These are phyloP conservation scores for Eclectus roratus DNA, from an alignment of 2,113 vertebrate species.

Conservation along the genomic window DNA sequence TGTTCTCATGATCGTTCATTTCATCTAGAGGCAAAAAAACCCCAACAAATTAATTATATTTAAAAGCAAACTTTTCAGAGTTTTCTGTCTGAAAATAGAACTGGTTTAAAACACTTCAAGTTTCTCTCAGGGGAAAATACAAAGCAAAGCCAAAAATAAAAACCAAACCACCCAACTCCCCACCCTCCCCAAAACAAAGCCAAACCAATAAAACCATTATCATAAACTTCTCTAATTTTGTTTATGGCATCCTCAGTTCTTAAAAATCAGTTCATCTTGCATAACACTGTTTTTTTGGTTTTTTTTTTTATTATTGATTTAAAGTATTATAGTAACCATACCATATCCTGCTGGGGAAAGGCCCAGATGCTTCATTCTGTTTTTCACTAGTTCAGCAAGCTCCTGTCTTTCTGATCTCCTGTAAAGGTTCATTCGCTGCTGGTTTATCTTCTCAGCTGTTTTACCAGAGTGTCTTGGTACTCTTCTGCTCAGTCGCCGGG, in stretches of 20 bases:
- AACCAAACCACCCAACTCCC: background rate
- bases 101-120: background rate
- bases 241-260: background rate
- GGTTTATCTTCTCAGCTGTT: constrained; percentile 82
- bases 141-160: background rate
- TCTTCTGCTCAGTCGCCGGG: constrained; percentile 86
- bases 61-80: background rate
- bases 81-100: background rate
- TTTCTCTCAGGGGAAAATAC: background rate
- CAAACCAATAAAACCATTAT: background rate
- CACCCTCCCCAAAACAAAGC: background rate
- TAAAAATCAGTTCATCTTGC: background rate
- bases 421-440: constrained; percentile 86
- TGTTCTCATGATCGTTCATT: constrained; percentile 95
- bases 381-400: constrained; percentile 91
- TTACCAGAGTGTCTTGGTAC: constrained; percentile 78
- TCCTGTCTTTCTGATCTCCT: constrained; percentile 91
- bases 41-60: background rate
- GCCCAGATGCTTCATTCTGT: constrained; percentile 93
- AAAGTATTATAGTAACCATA: constrained; percentile 50
- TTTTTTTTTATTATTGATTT: background rate
- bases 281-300: background rate
- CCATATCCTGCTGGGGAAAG: constrained; percentile 90
- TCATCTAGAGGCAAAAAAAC: constrained; percentile 81
- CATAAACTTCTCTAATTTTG: background rate